Conservation (phyloP, 2,888 invertebrate species). For the Plemyria rubiginata region DNA sequence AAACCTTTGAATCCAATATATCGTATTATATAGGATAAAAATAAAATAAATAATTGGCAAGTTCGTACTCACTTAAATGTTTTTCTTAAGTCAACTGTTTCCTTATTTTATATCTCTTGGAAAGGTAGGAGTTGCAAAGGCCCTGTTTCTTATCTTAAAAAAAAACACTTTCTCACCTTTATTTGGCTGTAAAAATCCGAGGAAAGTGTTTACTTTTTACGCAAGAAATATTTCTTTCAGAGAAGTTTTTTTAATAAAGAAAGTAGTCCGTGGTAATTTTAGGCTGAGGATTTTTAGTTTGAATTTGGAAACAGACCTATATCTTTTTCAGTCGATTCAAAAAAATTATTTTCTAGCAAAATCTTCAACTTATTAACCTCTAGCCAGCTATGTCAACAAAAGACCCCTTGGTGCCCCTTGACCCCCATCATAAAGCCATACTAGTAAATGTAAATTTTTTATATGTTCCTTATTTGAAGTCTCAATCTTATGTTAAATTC, state of each 20-base stretch:
- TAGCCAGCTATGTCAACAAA: too few species aligned
- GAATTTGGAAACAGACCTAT: constrained; percentile 1
- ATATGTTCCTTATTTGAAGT: too few species aligned
- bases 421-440: too few species aligned
- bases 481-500: too few species aligned
- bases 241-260: constrained; percentile 39
- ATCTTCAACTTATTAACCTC: not conserved
- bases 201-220: constrained; percentile 35
- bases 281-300: constrained; percentile 13
- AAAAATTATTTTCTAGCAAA: not conserved
- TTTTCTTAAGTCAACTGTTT: constrained; percentile 5
- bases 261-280: constrained; percentile 28
- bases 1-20: too few species aligned
- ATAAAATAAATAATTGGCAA: not conserved
- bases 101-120: constrained; percentile 28
- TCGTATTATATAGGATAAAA: too few species aligned
- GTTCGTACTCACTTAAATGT: not conserved
- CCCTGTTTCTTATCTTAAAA: constrained; percentile 41
- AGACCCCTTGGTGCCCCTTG: too few species aligned
- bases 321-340: not conserved
- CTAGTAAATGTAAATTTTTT: too few species aligned
- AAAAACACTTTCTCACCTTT: constrained; percentile 42
- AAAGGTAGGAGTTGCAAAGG: constrained; percentile 27
- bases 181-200: constrained; percentile 42
- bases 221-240: constrained; percentile 31